Evolutionary conservation across 2,113 vertebrate species (phyloP).

Genomic region (Elephas maximus): DNA sequence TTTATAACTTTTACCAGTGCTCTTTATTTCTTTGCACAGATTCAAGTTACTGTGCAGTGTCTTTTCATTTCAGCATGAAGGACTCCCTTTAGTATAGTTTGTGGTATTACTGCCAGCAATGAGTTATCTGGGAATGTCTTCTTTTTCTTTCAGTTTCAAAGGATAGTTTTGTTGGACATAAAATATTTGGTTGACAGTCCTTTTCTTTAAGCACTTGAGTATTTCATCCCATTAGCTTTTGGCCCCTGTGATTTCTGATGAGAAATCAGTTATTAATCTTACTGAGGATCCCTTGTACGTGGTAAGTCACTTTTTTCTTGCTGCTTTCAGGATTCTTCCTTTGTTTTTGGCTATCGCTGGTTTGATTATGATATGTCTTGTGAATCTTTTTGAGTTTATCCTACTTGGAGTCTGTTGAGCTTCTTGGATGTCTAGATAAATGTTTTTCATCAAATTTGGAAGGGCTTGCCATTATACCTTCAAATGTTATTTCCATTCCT

Average conservation of each 20-base stretch:
- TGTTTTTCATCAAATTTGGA: background rate
- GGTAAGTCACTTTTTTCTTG: background rate
- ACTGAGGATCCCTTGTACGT: background rate
- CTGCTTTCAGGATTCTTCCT: background rate
- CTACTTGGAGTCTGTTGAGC: background rate
- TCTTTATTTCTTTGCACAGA: background rate
- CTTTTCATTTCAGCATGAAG: background rate
- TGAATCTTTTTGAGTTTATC: background rate
- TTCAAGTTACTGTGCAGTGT: background rate
- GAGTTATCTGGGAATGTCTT: background rate
- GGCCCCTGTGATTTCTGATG: background rate
- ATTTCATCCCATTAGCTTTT: background rate
- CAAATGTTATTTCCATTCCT: background rate
- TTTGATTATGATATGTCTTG: background rate
- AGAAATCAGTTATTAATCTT: background rate
- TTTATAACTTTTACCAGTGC: background rate
- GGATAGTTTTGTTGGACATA: background rate
- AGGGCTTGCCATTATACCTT: background rate
- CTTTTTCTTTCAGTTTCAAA: background rate
- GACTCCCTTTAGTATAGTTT: background rate
- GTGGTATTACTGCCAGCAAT: background rate
- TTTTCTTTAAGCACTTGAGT: background rate
- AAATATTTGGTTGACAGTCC: background rate
- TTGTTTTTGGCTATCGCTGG: background rate
- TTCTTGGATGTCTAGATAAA: background rate